Base-by-base conservation (phyloP, 2,797 vertebrate species). In the Parambassis ranga region DNA sequence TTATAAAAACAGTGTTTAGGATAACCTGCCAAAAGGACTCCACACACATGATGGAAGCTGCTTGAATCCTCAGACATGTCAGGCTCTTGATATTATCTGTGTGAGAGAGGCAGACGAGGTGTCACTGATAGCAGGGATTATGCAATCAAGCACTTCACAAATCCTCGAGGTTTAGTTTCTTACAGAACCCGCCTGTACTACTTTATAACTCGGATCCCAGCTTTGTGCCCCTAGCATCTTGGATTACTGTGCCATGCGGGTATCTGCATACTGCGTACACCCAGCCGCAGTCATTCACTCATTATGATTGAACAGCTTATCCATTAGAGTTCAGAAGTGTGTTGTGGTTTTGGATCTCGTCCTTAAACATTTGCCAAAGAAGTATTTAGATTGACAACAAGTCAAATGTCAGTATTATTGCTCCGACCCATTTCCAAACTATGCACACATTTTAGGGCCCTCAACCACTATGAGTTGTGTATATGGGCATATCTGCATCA, bases 81-180 rank as follows among this genome's bases (percentile, higher is more conserved):
- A 9, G 14, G 46, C 46, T 63, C 39, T 71, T 23, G 53, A 47
- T 59, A 4, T 61, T 16, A 42, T 69, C 49, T 49, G 26, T 49
- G 26, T 13, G 32, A 41, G 36, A 47, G 59, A 60, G 38, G 47
- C 11, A 7, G 22, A 26, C 4, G 3, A 67, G 36, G 37, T 63
- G 22, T 65, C 39, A 41, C 38, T 52, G 49, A 79, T 67, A 30
- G 52, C 42, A 4, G 30, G 65, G 65, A 71, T 74, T 74, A 58
- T 64, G 55, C 69, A 82, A 72, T 76, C 42, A 46, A 52, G 31
- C 2, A 3, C 56, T 43, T 46, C 38, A 37, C 69, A 61, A 68
- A 74, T 62, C 60, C 71, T 32, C 1, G 4, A 57, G 48, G 63
- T 80, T 69, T 65, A 50, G 59, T 64, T 70, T 74, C 59, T 71